Evolutionary conservation across 2,888 invertebrate genomes (phyloP), one percentile per base, ranked within the genome.

Genomic region (Gnatocerus cornutus): DNA sequence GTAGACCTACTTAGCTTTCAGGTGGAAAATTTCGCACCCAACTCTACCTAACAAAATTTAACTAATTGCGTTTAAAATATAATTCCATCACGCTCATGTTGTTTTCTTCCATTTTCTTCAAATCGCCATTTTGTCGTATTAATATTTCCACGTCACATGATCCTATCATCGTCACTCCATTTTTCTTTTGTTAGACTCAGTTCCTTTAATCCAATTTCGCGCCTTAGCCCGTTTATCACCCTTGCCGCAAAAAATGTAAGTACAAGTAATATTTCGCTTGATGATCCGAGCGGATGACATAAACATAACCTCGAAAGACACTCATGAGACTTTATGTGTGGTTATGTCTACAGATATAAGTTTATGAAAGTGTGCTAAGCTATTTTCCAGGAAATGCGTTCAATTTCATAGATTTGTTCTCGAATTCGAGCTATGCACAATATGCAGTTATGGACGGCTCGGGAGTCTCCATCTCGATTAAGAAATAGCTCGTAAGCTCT

Each of bases 331-430:
- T 72, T 72, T 70, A 72, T 70, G 68, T 56, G 33, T 16, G 65
- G 56, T 58, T 46, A 56, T 55, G 50, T 65, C 58, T 46, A 55
- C 46, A 64, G 71, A 71, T 70, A 68, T 67, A 50, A 64, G 63
- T 72, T 72, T 72, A 71, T 55, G 71, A 53, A 48, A 56, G 66
- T 52, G 58, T 56, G 71, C 55, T 68, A 64, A 53, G 50, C 66
- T 69, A 73, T 73, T 73, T 71, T 73, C 71, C 71, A 65, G 50
- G 56, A 62, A 39, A 66, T 73, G 71, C 68, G 68, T 71, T 53
- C 71, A 71, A 73, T 73, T 71, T 69, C 65, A 58, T 61, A 65
- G 71, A 69, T 68, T 68, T 71, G 46, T 61, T 63, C n/a, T 59
- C 50, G 55, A 68, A 67, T 68, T 27, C 61, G 14, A 71, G 58